A percentile compares a stretch with the other conserved stretches of the same genome.
phyloP scores from a whole-genome alignment of 1,140 invertebrate genomes.

The Zaprionus ornatus region DNA sequence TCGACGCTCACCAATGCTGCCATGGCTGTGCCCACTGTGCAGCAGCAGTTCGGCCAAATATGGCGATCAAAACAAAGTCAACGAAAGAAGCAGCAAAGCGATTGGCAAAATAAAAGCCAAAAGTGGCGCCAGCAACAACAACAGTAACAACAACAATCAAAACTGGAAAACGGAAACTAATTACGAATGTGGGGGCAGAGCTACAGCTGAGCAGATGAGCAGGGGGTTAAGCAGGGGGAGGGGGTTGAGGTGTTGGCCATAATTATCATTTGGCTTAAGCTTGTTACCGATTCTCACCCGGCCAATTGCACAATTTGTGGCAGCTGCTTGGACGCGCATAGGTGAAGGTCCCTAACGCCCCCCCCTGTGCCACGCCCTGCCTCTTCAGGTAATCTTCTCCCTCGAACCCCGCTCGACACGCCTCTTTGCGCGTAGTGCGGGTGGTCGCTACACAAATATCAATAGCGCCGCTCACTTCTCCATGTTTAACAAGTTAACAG shows the following conservation, averaged over 20 bases:
- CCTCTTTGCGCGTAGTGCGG: not conserved
- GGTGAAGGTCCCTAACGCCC: conserved; percentile 50
- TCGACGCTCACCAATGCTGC: no score
- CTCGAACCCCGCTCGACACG: not conserved
- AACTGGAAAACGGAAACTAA: conserved; percentile 43
- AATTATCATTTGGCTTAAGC: conserved; percentile 28
- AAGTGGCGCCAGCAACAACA: conserved; percentile 11
- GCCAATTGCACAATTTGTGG: conserved; percentile 21
- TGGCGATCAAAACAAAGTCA: conserved; percentile 44
- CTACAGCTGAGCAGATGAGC: not conserved
- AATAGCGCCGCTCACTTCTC: conserved; percentile 1
- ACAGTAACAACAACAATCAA: conserved; percentile 8
- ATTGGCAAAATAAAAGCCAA: conserved; percentile 32
- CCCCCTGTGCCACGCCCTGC: not conserved
- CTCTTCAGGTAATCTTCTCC: not conserved
- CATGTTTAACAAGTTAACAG: conserved; percentile 13
- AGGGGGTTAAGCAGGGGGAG: not conserved
- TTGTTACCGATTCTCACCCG: conserved; percentile 60
- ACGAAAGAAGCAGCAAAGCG: conserved; percentile 24
- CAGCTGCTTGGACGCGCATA: conserved; percentile 21
- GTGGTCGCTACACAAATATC: conserved; percentile 5
- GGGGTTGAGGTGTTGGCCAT: conserved; percentile 25
- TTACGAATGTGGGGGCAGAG: conserved; percentile 1
- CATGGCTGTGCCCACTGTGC: conserved; percentile 15
- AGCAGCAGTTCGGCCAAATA: conserved; percentile 3